Conservation (phyloP, 2,888 invertebrate species). For the Andrena fulva region DNA sequence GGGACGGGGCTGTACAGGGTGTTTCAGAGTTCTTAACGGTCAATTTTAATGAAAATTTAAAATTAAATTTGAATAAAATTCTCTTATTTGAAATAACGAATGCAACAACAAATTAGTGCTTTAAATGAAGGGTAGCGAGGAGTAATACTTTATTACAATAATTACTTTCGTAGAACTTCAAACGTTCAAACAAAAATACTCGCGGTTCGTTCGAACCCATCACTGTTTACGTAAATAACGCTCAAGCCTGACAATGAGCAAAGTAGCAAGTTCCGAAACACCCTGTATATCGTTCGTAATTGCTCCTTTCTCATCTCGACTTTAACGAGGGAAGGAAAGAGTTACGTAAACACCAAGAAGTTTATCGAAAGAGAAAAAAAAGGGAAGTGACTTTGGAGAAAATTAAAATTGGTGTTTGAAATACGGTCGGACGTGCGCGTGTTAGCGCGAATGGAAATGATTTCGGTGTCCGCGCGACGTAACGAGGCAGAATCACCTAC, state of each 20-base stretch:
- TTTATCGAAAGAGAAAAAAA: not conserved
- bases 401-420: not conserved
- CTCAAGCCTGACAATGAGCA: too few species aligned
- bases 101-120: too few species aligned
- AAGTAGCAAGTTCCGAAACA: not conserved
- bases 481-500: slow-evolving; percentile 44
- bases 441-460: slow-evolving; percentile 1
- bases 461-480: not conserved
- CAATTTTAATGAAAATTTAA: not conserved
- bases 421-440: not conserved
- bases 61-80: too few species aligned
- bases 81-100: too few species aligned
- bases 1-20: slow-evolving; percentile 12
- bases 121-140: too few species aligned
- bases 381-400: not conserved
- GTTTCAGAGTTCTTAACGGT: not conserved
- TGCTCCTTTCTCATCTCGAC: not conserved
- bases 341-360: not conserved
- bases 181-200: too few species aligned
- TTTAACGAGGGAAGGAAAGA: not conserved
- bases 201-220: too few species aligned
- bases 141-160: too few species aligned
- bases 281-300: not conserved
- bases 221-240: too few species aligned
- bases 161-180: too few species aligned